Conservation (phyloP, 2,797 vertebrate species). For the Loriculus beryllinus region DNA sequence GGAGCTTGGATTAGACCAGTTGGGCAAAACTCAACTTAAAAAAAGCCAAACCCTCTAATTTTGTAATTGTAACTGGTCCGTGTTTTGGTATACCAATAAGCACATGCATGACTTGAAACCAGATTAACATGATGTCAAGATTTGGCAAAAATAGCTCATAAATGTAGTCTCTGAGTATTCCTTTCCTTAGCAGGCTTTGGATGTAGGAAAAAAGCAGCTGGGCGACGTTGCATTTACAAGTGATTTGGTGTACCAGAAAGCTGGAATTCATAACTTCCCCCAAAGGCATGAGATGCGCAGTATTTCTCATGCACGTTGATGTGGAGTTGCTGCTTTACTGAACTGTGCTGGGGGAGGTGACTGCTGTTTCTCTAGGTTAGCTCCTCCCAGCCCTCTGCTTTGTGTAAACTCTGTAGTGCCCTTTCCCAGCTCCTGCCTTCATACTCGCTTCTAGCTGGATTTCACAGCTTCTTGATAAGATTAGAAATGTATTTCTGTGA, state of each 20-base stretch:
- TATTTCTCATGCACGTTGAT: not conserved
- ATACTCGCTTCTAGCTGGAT: not conserved
- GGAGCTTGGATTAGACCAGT: not conserved
- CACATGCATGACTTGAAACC: not conserved
- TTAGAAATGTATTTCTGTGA: not conserved
- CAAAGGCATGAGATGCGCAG: not conserved
- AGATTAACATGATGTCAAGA: not conserved
- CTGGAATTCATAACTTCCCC: not conserved
- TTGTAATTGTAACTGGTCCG: not conserved
- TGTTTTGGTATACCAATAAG: not conserved
- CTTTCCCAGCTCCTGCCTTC: not conserved
- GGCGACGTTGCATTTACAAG: not conserved
- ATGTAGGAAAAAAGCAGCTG: not conserved
- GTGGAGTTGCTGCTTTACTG: not conserved
- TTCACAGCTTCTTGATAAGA: not conserved
- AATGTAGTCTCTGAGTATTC: not conserved
- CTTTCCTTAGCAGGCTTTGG: not conserved
- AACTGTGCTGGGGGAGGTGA: not conserved
- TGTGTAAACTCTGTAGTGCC: not conserved
- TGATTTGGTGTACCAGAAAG: not conserved
- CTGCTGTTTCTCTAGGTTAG: not conserved
- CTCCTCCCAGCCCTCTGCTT: not conserved
- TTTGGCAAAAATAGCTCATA: not conserved
- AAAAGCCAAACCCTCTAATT: not conserved
- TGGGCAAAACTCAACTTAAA: not conserved